These are phyloP conservation scores for Acleris literana DNA, from an alignment of 2,888 invertebrate genomes.

Conservation along the genomic window DNA sequence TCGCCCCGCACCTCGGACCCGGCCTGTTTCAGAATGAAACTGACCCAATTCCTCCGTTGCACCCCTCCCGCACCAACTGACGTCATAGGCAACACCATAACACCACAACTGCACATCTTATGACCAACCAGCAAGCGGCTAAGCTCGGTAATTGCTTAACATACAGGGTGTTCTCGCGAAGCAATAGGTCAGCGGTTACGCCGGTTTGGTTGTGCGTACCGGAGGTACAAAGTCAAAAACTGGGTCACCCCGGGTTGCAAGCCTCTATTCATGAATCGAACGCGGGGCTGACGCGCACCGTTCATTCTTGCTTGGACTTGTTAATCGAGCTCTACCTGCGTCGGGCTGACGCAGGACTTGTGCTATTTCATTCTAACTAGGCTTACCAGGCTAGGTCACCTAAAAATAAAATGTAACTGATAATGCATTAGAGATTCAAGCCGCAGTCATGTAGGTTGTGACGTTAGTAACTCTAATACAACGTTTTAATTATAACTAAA, in stretches of 20 bases:
- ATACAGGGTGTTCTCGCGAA: constrained; percentile 42
- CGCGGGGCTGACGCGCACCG: constrained; percentile 67
- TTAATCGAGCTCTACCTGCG: constrained; percentile 63
- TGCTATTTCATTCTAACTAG: constrained; percentile 17
- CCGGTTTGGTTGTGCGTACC: constrained; percentile 44
- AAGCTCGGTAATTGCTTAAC: constrained; percentile 15
- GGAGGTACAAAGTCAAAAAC: constrained; percentile 79
- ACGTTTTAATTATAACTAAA: too few species aligned
- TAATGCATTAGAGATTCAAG: constrained; percentile 37
- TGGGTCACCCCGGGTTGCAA: constrained; percentile 87
- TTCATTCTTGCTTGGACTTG: constrained; percentile 73
- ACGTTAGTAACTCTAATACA: too few species aligned
- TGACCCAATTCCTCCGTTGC: constrained; percentile 83
- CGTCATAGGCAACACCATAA: constrained; percentile 76
- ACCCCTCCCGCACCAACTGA: constrained; percentile 79
- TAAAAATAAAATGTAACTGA: background rate
- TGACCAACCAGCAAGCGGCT: constrained; percentile 47
- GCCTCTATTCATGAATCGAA: constrained; percentile 84
- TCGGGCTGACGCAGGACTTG: constrained; percentile 53
- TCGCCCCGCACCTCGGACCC: constrained; percentile 52
- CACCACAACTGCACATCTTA: constrained; percentile 56
- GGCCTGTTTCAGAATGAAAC: constrained; percentile 87
- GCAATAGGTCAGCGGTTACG: constrained; percentile 44
- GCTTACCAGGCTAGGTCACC: background rate
- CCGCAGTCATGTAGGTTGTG: constrained; percentile 7